Evolutionary conservation across 2,888 invertebrate species (phyloP).

Genomic region (Coleophora deauratella): DNA sequence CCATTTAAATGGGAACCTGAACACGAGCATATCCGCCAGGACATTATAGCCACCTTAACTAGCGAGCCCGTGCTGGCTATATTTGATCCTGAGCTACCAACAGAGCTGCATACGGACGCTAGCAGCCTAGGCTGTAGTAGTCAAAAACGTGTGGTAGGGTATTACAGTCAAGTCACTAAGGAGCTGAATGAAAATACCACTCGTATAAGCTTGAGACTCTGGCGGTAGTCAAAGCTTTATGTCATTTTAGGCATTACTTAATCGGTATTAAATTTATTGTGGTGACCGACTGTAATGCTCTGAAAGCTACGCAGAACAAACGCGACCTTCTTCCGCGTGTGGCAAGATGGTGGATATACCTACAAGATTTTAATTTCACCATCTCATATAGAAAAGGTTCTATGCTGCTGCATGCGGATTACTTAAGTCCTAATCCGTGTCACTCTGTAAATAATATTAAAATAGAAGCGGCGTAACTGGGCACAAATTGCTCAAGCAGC

Average conservation of each 20-base stretch:
- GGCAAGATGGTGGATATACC: no score
- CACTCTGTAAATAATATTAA: constrained; percentile 1
- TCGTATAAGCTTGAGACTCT: background rate
- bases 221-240: constrained; percentile 1
- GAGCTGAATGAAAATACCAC: constrained; percentile 8
- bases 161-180: background rate
- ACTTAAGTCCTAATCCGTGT: constrained; percentile 12
- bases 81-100: background rate
- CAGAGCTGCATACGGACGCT: background rate
- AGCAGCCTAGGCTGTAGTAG: background rate
- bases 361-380: constrained; percentile 12
- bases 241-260: constrained; percentile 12
- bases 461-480: constrained; percentile 15
- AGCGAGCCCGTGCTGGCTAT: no score
- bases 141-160: background rate
- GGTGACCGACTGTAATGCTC: constrained; percentile 12
- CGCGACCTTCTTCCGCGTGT: constrained; percentile 14
- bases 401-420: constrained; percentile 10
- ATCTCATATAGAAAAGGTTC: constrained; percentile 12
- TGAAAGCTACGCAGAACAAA: constrained; percentile 14
- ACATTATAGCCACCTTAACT: background rate
- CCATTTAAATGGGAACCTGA: background rate
- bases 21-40: background rate
- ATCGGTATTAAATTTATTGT: no score
- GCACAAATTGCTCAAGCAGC: constrained; percentile 15